Conservation (phyloP, 2,113 vertebrate genomes). For the Ciconia stormi region DNA sequence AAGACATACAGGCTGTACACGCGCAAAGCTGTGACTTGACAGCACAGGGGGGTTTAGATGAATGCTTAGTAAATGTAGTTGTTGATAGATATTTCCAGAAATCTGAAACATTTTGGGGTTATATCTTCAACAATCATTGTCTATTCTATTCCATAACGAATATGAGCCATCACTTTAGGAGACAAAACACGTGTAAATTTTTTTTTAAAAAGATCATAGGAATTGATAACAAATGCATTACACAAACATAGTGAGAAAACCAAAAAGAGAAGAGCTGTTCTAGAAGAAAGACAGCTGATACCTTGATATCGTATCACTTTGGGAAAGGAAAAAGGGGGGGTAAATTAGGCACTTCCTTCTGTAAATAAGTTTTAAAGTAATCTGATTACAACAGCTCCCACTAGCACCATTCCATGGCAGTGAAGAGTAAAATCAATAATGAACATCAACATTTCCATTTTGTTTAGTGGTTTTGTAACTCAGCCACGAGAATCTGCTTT, state of each 20-base stretch:
- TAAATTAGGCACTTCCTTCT: slow-evolving; percentile 1
- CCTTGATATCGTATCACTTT: neutral
- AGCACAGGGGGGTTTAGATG: neutral
- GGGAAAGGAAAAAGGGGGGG: neutral
- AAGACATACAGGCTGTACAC: neutral
- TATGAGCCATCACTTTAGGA: neutral
- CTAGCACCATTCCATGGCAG: slow-evolving; percentile 11
- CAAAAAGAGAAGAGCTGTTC: neutral
- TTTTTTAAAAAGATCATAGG: neutral
- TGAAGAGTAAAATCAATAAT: slow-evolving; percentile 25
- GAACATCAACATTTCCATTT: slow-evolving; percentile 18
- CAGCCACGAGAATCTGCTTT: neutral
- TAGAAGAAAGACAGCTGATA: neutral
- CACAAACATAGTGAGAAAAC: neutral
- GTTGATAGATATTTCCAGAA: neutral
- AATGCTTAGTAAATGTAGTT: neutral
- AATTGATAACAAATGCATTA: neutral
- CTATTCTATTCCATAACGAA: neutral
- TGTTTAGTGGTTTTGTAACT: neutral
- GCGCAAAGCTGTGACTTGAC: neutral
- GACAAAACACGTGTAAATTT: neutral
- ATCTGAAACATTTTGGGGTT: neutral
- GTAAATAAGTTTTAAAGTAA: slow-evolving; percentile 23
- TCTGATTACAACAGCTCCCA: slow-evolving; percentile 22
- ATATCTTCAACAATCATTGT: neutral